Evolutionary conservation across 2,888 invertebrate species (phyloP).

Genomic region (Callosobruchus maculatus): DNA sequence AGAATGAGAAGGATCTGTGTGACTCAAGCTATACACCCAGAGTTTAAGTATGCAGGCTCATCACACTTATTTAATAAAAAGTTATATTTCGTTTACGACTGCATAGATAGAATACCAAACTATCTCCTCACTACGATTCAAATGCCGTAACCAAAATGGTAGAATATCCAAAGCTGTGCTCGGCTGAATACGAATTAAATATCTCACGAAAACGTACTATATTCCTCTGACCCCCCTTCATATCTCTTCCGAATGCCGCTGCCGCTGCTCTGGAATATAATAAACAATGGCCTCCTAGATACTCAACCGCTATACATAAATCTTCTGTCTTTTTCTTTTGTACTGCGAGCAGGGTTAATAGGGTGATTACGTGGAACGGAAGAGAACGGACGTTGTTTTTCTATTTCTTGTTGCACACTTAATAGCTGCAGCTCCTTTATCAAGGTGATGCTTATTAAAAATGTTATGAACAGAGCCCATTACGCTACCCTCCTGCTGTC

Average conservation of each 20-base stretch:
- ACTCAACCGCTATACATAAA: not conserved
- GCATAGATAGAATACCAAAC: too few species aligned
- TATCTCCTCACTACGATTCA: too few species aligned
- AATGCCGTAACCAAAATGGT: too few species aligned
- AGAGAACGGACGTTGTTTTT: not conserved
- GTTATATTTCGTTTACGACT: too few species aligned
- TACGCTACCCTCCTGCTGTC: not conserved
- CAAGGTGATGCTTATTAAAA: not conserved
- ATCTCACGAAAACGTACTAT: too few species aligned
- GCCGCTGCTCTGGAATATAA: slow-evolving; percentile 39
- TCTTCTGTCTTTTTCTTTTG: not conserved
- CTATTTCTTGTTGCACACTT: not conserved
- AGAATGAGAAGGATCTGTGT: too few species aligned
- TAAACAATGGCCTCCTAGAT: slow-evolving; percentile 33
- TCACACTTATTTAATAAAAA: too few species aligned
- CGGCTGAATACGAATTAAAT: too few species aligned
- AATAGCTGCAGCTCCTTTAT: not conserved
- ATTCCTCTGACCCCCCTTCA: too few species aligned
- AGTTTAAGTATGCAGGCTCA: too few species aligned
- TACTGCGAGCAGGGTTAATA: not conserved
- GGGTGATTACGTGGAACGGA: not conserved
- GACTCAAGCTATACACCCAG: too few species aligned
- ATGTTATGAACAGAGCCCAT: not conserved
- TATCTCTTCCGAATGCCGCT: slow-evolving; percentile 31
- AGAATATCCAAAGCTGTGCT: too few species aligned